Evolutionary conservation across 2,797 vertebrate genomes (phyloP), one percentile per base, ranked within the genome.

Genomic region (Tachyglossus aculeatus): DNA sequence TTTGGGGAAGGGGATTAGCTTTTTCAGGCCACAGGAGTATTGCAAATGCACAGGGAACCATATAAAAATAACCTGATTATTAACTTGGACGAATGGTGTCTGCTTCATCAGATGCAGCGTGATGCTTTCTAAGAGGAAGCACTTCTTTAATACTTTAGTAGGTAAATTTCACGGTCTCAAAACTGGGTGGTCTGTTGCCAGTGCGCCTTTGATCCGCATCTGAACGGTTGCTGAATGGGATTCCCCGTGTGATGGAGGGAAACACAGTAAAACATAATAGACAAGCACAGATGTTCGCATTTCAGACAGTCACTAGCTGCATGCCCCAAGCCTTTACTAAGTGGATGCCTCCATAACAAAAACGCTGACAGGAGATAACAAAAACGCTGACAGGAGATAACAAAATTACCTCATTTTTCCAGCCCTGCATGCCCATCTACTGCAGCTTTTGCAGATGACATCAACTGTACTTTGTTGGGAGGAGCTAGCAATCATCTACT

Each of bases 301-400:
- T 77, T 67, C 41, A 38, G 63, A 37, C 18, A 56, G 64, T 77
- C 79, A 64, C 67, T 69, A n/a, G 2, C 39, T 55, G 55, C 27
- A 43, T 39, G 21, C 64, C 27, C 34, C 19, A 19, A 16, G 37
- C 9, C 19, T 19, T 45, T 32, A 39, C 29, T 44, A 65, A 66
- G 16, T 56, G 13, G 24, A 41, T 45, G 44, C 11, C 24, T 66
- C 8, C 16, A 40, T 45, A 24, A 51, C 31, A 40, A n/a, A 40
- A 40, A 63, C 18, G 44, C n/a, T 74, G 57, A 70, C 47, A 67
- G 13, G 56, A 38, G 66, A 36, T 61, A 64, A 55, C 13, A 69
- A 77, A 71, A 78, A 65, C 36, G 76, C 74, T 40, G n/a, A n/a
- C n/a, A n/a, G n/a, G n/a, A n/a, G n/a, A n/a, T n/a, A n/a, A n/a